phyloP scores from a whole-genome alignment of 2,797 vertebrate genomes.

The Peromyscus attwateri region DNA sequence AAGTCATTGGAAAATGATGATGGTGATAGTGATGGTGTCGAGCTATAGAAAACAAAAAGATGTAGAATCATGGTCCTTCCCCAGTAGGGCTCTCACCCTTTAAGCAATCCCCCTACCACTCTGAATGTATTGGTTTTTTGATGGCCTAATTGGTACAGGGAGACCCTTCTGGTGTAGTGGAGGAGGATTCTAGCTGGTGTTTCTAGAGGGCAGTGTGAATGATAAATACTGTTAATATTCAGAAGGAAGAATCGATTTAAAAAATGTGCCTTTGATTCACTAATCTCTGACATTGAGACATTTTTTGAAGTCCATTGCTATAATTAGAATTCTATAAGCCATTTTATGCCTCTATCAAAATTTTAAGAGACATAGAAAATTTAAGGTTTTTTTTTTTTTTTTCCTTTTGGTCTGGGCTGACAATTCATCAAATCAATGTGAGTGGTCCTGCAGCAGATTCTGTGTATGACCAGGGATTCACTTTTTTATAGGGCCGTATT shows the following conservation, averaged over 20 bases:
- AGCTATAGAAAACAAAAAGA: fast-evolving
- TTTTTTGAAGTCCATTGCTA: slow-evolving; percentile 81
- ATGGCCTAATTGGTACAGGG: background rate
- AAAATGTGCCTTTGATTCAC: slow-evolving; percentile 85
- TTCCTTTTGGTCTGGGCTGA: background rate
- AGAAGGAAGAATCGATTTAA: slow-evolving; percentile 85
- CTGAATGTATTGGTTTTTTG: background rate
- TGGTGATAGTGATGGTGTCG: background rate
- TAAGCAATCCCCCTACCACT: background rate
- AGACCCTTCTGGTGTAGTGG: background rate
- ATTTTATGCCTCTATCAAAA: slow-evolving; percentile 83
- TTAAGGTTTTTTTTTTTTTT: slow-evolving; percentile 65
- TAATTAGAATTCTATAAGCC: slow-evolving; percentile 83
- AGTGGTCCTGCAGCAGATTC: slow-evolving; percentile 65
- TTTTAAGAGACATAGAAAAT: slow-evolving; percentile 83
- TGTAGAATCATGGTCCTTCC: fast-evolving
- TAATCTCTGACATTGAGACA: slow-evolving; percentile 85
- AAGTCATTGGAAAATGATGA: background rate
- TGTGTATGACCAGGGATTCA: background rate
- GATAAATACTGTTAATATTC: slow-evolving; percentile 86
- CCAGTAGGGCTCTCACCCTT: background rate
- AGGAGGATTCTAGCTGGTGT: slow-evolving; percentile 49
- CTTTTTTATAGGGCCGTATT: background rate
- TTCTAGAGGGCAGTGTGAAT: slow-evolving; percentile 79
- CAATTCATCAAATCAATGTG: slow-evolving; percentile 79